These are phyloP conservation scores for Netelia melanura DNA, from an alignment of 2,888 invertebrate species.

Conservation along the genomic window DNA sequence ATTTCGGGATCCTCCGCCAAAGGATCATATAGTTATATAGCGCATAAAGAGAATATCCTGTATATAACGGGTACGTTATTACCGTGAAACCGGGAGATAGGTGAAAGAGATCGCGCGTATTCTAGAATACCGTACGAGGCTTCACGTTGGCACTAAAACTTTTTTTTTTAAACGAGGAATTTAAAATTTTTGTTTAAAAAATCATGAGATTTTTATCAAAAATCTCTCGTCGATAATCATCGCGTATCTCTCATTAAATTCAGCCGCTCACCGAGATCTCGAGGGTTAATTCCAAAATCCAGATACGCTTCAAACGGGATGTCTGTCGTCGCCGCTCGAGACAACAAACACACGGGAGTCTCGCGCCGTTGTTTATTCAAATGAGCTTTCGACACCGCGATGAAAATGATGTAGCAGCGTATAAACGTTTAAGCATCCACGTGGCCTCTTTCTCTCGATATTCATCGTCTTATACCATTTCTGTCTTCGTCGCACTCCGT, in stretches of 20 bases:
- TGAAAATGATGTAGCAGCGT: slow-evolving; percentile 62
- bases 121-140: slow-evolving; percentile 59
- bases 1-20: slow-evolving; percentile 64
- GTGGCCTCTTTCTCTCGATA: slow-evolving; percentile 45
- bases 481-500: slow-evolving; percentile 18
- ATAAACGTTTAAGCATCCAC: slow-evolving; percentile 47
- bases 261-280: not conserved
- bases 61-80: slow-evolving; percentile 77
- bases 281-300: not conserved
- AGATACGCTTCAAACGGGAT: not conserved
- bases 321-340: slow-evolving; percentile 43
- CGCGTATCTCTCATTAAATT: not conserved
- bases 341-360: slow-evolving; percentile 17
- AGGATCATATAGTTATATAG: slow-evolving; percentile 44
- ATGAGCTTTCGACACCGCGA: slow-evolving; percentile 73
- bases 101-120: slow-evolving; percentile 54
- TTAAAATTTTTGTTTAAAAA: not conserved
- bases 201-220: not conserved
- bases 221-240: not conserved
- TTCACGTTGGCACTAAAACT: slow-evolving; percentile 48
- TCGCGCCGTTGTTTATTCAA: slow-evolving; percentile 70
- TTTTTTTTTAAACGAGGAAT: not conserved
- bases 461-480: slow-evolving; percentile 6
- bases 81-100: slow-evolving; percentile 44
- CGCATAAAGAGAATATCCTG: not conserved